phyloP scores from a whole-genome alignment of 1,140 invertebrate genomes.

The Rhopalosiphum maidis region DNA sequence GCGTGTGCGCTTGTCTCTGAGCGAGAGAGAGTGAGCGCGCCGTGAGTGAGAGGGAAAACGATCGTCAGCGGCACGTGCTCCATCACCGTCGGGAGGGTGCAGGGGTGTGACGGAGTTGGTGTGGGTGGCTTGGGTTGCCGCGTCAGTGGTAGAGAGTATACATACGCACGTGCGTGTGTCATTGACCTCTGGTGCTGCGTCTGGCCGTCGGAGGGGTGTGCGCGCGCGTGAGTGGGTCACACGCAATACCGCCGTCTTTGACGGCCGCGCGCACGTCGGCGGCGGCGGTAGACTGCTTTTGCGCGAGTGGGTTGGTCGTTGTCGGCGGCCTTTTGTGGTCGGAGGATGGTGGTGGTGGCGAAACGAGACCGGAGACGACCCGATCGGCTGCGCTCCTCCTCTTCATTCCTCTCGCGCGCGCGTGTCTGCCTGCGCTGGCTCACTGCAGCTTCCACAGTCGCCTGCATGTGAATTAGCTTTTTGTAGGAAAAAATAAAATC shows the following conservation, averaged over 20 bases:
- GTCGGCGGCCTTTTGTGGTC: not conserved
- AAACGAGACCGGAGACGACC: not conserved
- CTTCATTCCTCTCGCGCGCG: not conserved
- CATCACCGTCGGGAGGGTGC: not conserved
- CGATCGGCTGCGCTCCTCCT: not conserved
- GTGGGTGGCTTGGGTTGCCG: not conserved
- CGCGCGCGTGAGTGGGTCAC: slow-evolving; percentile 45
- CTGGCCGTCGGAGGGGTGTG: slow-evolving; percentile 18
- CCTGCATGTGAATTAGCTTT: not conserved
- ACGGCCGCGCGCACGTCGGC: slow-evolving; percentile 17
- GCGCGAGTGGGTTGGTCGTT: not conserved
- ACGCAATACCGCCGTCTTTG: slow-evolving; percentile 21
- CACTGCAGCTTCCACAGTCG: not conserved
- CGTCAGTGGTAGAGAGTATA: not conserved
- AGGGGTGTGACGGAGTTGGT: not conserved
- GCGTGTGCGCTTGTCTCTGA: too few species aligned
- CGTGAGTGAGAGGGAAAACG: not conserved
- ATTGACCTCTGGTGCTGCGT: slow-evolving; percentile 22
- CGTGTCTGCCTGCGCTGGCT: not conserved
- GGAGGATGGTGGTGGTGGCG: not conserved
- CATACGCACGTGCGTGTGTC: slow-evolving; percentile 47
- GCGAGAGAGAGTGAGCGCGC: too few species aligned
- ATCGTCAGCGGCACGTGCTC: slow-evolving; percentile 27
- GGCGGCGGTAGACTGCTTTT: slow-evolving; percentile 34
- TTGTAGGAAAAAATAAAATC: not conserved